Evolutionary conservation across 1,140 invertebrate genomes (phyloP), one percentile per base, ranked within the genome.

Genomic region (Pachypsylla venusta): DNA sequence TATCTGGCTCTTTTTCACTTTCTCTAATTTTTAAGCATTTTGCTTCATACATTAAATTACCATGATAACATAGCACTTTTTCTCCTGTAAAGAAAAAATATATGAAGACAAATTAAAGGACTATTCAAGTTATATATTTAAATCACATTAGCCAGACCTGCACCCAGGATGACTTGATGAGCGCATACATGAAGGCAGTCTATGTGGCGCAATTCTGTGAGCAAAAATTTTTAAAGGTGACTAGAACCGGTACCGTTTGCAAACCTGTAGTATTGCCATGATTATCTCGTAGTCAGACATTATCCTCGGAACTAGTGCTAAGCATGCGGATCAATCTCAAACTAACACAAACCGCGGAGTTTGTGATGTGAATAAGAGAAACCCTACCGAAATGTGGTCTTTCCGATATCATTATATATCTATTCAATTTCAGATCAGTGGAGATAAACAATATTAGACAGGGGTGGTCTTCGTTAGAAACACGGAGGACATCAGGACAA

Each of bases 21-120:
- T 63, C 61, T 70, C 87, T 84, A 2, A 89, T 77, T 73, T 93
- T 92, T 10, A 96, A 74, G 72, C 90, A 93, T 80, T 96, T 97
- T 10, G 92, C 61, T 30, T 64, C 63, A 35, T 64, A 64, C 10
- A 64, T 54, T 39, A 64, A 56, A 10, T 59, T 61, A 12, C 63
- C 63, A 59, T 64, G 63, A 28, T 54, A 64, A 59, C 63, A 64
- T 12, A 64, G 27, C n/a, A 64, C 59, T 26, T 62, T 64, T 56
- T 64, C 63, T 26, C 61, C 63, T 64, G 39, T 14, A 57, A 25
- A 55, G 7, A 56, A 58, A 25, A 54, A 54, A 27, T 14, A 10
- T 48, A n/a, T 48, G 4, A 48, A 10, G 16, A 4, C 16, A 19
- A 4, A 5, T 4, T 48, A 5, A n/a, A 48, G 4, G 4, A 48